A percentile compares a stretch with the other conserved stretches of the same genome.
phyloP scores from a whole-genome alignment of 2,888 invertebrate genomes.

The Leucozona laternaria region DNA sequence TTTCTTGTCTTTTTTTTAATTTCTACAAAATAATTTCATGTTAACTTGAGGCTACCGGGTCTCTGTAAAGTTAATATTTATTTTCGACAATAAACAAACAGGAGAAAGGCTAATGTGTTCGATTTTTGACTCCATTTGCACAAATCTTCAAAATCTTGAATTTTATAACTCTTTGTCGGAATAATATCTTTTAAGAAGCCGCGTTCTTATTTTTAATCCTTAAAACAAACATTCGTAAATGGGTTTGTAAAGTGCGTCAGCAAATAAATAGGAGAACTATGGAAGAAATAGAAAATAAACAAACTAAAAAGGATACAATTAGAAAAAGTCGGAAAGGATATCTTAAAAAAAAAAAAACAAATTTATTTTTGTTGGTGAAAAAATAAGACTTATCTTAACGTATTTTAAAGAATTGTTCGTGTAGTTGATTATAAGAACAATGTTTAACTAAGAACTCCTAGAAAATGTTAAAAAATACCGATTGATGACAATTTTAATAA shows the following conservation, averaged over 20 bases:
- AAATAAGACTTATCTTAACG: too few relatives aligned
- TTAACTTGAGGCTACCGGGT: slow-evolving; percentile 48
- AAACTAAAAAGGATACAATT: neutral
- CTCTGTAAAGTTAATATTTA: neutral
- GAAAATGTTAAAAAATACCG: too few relatives aligned
- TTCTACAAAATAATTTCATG: slow-evolving; percentile 49
- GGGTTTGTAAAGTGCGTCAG: neutral
- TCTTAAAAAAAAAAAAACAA: too few relatives aligned
- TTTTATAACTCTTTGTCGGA: slow-evolving; percentile 16
- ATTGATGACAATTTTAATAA: too few relatives aligned
- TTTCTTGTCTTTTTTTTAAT: neutral
- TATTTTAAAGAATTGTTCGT: too few relatives aligned
- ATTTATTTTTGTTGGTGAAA: too few relatives aligned
- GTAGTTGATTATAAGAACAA: too few relatives aligned
- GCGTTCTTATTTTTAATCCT: slow-evolving; percentile 16
- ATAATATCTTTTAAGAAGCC: neutral
- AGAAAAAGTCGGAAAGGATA: neutral
- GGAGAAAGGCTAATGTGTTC: slow-evolving; percentile 40
- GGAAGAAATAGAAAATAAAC: neutral
- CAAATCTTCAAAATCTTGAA: slow-evolving; percentile 22
- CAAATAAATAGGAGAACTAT: neutral
- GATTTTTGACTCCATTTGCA: slow-evolving; percentile 24
- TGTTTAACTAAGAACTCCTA: too few relatives aligned
- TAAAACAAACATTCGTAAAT: neutral
- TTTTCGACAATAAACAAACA: slow-evolving; percentile 5